Base-by-base conservation (phyloP, 2,797 vertebrate species). In the Peromyscus attwateri region DNA sequence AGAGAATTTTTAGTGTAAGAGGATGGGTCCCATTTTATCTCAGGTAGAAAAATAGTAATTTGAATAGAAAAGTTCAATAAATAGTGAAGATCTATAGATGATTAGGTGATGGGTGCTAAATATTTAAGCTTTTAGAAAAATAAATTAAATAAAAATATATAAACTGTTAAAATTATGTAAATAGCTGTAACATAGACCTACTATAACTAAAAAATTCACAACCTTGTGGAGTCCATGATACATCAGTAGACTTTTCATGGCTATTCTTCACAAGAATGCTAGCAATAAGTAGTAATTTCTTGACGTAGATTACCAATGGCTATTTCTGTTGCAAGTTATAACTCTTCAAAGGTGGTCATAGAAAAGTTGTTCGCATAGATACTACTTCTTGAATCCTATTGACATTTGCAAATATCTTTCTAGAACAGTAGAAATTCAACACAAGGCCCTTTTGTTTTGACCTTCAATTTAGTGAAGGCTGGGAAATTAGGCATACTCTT, bases 71-170 rank as follows among this genome's bases (percentile, higher is more conserved):
- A 46, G 49, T 43, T 23, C 29, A 73, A 3, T 80, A 68, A 84
- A 92, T 17, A 60, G 43, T 76, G 10, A 89, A 64, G 43, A 60
- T 31, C 9, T 75, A 79, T 21, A 49, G 43, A 91, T 83, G 27
- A 57, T 64, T 60, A 29, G 10, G 70, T 3, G 8, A 93, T 10
- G 11, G 12, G n/a, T 52, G 43, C 29, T 43, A 88, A 91, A 55
- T 89, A 70, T 2, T n/a, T 43, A 68, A 52, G 19, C 43, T 25
- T 64, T 73, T 75, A 76, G 62, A 87, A 10, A 77, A 71, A 52
- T 77, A 76, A 91, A 87, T 91, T 82, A 75, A 92, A 82, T 52
- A 70, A 13, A 75, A 80, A 57, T 70, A 94, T 77, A 83, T 84
- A 81, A 92, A 84, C 43, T 6, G 2, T 2, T 92, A 1, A 57